Percentiles rank a stretch among this genome's conserved stretches.
Conservation (phyloP, 1,140 invertebrate species). For the Goniozus legneri region DNA sequence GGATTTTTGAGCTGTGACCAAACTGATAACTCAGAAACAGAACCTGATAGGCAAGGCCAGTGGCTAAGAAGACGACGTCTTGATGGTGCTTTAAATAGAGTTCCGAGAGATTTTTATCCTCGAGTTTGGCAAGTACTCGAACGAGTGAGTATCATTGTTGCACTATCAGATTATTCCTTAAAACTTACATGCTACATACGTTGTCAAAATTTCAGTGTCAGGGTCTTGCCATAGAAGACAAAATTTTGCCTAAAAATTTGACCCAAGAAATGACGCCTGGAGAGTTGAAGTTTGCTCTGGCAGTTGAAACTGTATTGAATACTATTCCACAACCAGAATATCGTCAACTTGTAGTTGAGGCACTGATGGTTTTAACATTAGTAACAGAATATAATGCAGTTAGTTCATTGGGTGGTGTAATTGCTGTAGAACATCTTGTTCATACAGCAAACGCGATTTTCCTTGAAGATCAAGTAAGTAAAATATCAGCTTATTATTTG, state of each 20-base stretch:
- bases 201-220: slow-evolving; percentile 65
- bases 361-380: slow-evolving; percentile 91
- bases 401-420: slow-evolving; percentile 71
- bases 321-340: slow-evolving; percentile 98
- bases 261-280: slow-evolving; percentile 98
- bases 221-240: slow-evolving; percentile 85
- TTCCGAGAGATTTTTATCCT: slow-evolving; percentile 94
- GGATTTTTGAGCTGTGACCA: slow-evolving; percentile 59
- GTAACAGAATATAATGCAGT: slow-evolving; percentile 86
- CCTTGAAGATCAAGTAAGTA: slow-evolving; percentile 85
- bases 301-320: slow-evolving; percentile 96
- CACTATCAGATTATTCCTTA: not conserved
- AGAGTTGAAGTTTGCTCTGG: slow-evolving; percentile 96
- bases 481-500: too few species aligned
- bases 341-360: slow-evolving; percentile 95
- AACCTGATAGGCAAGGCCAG: slow-evolving; percentile 88
- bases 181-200: not conserved
- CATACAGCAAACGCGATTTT: slow-evolving; percentile 94
- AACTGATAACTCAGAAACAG: slow-evolving; percentile 61
- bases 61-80: slow-evolving; percentile 91
- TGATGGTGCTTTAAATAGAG: slow-evolving; percentile 95
- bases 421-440: slow-evolving; percentile 90
- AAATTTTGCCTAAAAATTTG: slow-evolving; percentile 82
- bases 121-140: slow-evolving; percentile 89
- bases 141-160: slow-evolving; percentile 58